These are phyloP conservation scores for Elgonia sp. DNA, from an alignment of 2,888 invertebrate species.

Conservation along the genomic window DNA sequence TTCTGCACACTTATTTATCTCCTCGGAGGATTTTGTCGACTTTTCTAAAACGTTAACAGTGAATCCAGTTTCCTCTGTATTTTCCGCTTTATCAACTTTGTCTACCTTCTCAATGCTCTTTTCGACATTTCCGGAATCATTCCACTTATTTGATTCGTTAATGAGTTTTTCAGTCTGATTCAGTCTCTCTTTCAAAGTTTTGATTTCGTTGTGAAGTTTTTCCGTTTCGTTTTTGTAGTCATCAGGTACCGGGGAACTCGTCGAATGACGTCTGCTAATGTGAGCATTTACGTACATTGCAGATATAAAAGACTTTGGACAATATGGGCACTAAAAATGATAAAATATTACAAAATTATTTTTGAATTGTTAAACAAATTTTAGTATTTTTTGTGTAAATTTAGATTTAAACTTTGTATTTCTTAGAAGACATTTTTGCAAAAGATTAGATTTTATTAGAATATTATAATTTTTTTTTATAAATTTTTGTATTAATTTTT, in stretches of 20 bases:
- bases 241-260: constrained; percentile 83
- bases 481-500: background rate
- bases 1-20: constrained; percentile 79
- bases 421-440: too few relatives aligned
- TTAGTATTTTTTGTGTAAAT: too few relatives aligned
- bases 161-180: constrained; percentile 89
- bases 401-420: too few relatives aligned
- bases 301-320: constrained; percentile 91
- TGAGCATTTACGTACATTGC: constrained; percentile 90
- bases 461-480: background rate
- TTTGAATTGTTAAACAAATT: too few relatives aligned
- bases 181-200: constrained; percentile 89
- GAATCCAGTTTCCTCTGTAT: constrained; percentile 67
- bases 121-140: constrained; percentile 32
- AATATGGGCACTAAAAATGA: constrained; percentile 89
- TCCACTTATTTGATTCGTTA: constrained; percentile 83
- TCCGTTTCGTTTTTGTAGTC: constrained; percentile 89
- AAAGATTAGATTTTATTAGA: too few relatives aligned
- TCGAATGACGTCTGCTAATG: constrained; percentile 89
- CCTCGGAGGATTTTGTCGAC: constrained; percentile 67
- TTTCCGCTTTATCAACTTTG: constrained; percentile 70
- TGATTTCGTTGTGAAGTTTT: constrained; percentile 90
- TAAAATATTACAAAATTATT: too few relatives aligned
- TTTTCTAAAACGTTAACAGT: constrained; percentile 57
- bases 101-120: constrained; percentile 24